Base-by-base conservation (phyloP, 2,797 vertebrate genomes). In the Poecilia gillii region DNA sequence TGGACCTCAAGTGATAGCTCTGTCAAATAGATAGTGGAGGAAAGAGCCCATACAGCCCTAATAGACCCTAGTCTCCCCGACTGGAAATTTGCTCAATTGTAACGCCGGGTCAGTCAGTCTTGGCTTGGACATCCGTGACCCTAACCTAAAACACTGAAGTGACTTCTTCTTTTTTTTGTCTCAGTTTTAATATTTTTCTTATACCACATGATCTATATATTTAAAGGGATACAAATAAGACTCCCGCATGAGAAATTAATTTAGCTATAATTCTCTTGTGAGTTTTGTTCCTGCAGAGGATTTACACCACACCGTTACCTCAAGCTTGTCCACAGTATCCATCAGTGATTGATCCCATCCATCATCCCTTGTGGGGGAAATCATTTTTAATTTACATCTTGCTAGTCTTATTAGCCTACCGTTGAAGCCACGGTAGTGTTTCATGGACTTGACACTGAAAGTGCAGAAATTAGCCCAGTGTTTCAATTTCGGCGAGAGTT, bases 1-100 rank as follows among this genome's bases (percentile, higher is more conserved):
- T 92, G 88, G 91, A 90, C 81, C 88, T 78, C 85, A 89, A 94
- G 91, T 91, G 91, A 93, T 84, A 84, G 86, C 90, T 85, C 76
- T 85, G 87, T 93, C 89, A 89, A 85, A 90, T 16, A 87, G 82
- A 90, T 81, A 81, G 75, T 83, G 72, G 73, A 81, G 72, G 84
- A 85, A 78, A 87, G 82, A 39, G 79, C 55, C 80, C 79, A 82
- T 82, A 82, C 57, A 89, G 86, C 68, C 5, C 1, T 85, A 87
- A 88, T 82, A 84, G 82, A 88, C 82, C 73, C 25, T 51, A 73
- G 80, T 49, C 62, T 79, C 25, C 87, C 23, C 59, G 36, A 89
- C 82, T 72, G 64, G 36, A 51, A 72, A 78, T 84, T 39, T 41
- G 75, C 73, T 71, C 39, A 36, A 46, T 59, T 20, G 28, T 64